Conservation (phyloP, 1,140 invertebrate species). For the Melanaphis sacchari region DNA sequence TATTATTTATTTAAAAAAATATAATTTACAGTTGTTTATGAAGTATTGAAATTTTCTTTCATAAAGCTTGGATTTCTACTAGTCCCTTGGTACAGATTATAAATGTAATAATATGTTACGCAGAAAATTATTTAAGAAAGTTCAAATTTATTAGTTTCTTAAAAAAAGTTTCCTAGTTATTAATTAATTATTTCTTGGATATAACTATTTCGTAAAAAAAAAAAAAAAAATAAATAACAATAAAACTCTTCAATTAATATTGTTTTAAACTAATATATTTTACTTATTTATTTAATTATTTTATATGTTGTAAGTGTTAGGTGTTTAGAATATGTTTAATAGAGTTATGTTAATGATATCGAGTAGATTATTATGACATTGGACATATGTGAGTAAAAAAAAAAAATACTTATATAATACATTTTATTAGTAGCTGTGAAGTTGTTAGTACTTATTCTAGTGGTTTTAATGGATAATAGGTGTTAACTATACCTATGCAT, state of each 20-base stretch:
- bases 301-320: background rate
- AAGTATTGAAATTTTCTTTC: background rate
- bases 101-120: background rate
- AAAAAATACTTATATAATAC: background rate
- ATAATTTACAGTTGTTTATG: background rate
- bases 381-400: background rate
- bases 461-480: background rate
- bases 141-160: background rate
- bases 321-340: background rate
- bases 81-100: background rate
- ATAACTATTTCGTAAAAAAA: background rate
- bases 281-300: background rate
- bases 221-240: background rate
- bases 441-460: background rate
- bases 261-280: background rate
- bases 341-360: background rate
- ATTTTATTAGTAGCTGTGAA: background rate
- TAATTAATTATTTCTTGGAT: conserved; percentile 1
- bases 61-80: background rate
- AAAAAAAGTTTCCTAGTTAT: background rate
- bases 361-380: background rate
- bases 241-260: background rate
- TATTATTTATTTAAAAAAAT: background rate
- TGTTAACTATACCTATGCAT: background rate
- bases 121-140: background rate